These are phyloP conservation scores for Drosophila malerkotliana DNA, from an alignment of 1,140 invertebrate genomes.

Conservation along the genomic window DNA sequence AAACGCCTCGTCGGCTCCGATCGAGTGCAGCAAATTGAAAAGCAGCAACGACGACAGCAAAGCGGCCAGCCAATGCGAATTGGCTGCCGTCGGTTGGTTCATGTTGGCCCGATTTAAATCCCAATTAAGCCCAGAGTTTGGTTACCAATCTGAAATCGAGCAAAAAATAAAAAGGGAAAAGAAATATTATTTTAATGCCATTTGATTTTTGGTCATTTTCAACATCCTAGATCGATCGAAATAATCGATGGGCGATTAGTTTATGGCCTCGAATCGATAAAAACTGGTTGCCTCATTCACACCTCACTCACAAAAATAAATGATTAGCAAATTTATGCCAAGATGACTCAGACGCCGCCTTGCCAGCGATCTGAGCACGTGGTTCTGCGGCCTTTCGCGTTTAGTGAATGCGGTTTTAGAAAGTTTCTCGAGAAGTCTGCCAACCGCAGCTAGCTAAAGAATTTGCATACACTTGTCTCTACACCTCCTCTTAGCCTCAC, in stretches of 20 bases:
- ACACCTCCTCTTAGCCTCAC: constrained; percentile 1
- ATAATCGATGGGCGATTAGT: constrained; percentile 15
- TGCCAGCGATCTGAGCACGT: constrained; percentile 57
- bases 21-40: constrained; percentile 49
- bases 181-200: constrained; percentile 1
- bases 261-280: constrained; percentile 24
- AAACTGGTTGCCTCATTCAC: constrained; percentile 64
- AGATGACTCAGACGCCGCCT: constrained; percentile 38
- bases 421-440: constrained; percentile 48
- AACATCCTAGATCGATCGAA: not conserved
- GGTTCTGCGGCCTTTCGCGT: constrained; percentile 53
- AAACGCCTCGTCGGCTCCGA: constrained; percentile 72
- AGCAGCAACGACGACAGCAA: constrained; percentile 67
- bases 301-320: constrained; percentile 50
- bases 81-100: constrained; percentile 74
- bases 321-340: constrained; percentile 60
- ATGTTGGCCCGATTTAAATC: constrained; percentile 70
- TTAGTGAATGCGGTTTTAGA: constrained; percentile 72
- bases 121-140: constrained; percentile 55
- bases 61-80: constrained; percentile 78
- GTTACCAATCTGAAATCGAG: constrained; percentile 31
- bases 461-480: constrained; percentile 48
- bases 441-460: constrained; percentile 44
- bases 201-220: not conserved
- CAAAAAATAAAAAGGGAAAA: constrained; percentile 21